Conservation (phyloP, 2,113 vertebrate genomes). For the Pelusios castaneus region DNA sequence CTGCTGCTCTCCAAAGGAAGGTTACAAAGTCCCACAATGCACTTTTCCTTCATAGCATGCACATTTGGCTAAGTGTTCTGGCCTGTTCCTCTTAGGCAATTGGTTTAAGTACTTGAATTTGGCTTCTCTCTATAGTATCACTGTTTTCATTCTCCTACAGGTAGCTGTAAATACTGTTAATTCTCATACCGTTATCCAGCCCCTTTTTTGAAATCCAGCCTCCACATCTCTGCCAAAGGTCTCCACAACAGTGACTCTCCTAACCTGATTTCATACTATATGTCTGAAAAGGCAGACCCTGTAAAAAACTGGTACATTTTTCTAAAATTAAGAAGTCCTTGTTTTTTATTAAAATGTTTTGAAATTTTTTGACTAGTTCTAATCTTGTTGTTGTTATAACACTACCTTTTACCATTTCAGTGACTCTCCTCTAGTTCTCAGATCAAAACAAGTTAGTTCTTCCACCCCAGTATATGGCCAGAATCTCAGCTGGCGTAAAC, state of each 20-base stretch:
- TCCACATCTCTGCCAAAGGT: background rate
- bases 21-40: background rate
- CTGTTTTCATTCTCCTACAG: background rate
- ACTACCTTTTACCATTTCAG: background rate
- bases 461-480: background rate
- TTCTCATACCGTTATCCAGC: background rate
- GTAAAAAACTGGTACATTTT: background rate
- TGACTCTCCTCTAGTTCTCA: background rate
- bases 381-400: background rate
- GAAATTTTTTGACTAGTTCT: constrained; percentile 6
- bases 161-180: background rate
- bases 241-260: background rate
- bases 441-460: background rate
- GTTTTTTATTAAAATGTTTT: background rate
- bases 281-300: background rate
- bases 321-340: background rate
- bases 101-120: fast-evolving
- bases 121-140: background rate
- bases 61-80: background rate
- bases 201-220: background rate
- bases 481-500: background rate
- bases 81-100: background rate
- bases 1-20: background rate
- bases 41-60: background rate
- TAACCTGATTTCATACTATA: background rate